Conservation (phyloP, 1,140 invertebrate genomes). For the Dinothrombium tinctorium region DNA sequence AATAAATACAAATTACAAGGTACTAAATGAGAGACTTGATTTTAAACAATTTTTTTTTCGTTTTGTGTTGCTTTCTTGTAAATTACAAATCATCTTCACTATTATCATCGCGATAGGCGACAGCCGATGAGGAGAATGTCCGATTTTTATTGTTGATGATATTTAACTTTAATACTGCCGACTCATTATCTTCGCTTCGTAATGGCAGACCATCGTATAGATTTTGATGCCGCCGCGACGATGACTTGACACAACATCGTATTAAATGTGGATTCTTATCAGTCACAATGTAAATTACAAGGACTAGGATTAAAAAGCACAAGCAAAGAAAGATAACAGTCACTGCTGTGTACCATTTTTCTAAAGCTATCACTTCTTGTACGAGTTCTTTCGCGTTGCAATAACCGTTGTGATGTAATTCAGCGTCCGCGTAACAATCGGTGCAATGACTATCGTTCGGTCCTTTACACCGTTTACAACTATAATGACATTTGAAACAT, state of each 20-base stretch:
- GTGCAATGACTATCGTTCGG: conserved; percentile 31
- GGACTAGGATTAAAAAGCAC: conserved; percentile 13
- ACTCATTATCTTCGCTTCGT: too few species aligned
- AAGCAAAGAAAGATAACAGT: conserved; percentile 11
- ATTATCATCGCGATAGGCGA: too few species aligned
- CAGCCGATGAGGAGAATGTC: too few species aligned
- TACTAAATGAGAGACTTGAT: too few species aligned
- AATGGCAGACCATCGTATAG: too few species aligned
- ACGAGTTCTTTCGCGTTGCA: conserved; percentile 11
- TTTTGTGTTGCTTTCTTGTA: too few species aligned
- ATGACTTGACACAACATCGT: conserved; percentile 2
- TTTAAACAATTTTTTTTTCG: too few species aligned
- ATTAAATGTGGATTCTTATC: background rate
- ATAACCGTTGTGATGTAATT: conserved; percentile 10
- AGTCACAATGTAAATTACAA: conserved; percentile 13
- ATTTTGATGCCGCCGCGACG: background rate
- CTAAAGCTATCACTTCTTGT: conserved; percentile 10
- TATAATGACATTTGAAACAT: conserved; percentile 31
- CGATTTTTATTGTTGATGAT: too few species aligned
- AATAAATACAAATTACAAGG: too few species aligned
- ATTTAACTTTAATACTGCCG: too few species aligned
- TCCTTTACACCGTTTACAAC: conserved; percentile 29
- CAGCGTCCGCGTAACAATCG: conserved; percentile 21
- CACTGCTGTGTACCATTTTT: conserved; percentile 11
- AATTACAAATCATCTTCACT: too few species aligned